Evolutionary conservation across 2,888 invertebrate species (phyloP).

Genomic region (Apamea anceps): DNA sequence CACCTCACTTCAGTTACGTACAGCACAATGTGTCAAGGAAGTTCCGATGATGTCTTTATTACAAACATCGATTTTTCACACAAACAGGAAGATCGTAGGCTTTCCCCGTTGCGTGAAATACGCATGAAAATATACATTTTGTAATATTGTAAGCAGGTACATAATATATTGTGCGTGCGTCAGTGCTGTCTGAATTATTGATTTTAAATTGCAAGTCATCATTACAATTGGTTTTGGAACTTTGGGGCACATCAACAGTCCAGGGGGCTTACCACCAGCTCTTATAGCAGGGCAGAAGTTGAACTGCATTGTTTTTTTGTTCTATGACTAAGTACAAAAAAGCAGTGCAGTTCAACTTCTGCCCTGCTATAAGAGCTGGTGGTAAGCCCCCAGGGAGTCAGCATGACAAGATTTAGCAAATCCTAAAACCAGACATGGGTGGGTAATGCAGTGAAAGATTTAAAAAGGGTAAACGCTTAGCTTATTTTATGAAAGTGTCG

Average conservation of each 20-base stretch:
- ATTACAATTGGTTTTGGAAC: background rate
- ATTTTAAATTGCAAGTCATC: background rate
- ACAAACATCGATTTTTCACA: background rate
- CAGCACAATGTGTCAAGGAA: background rate
- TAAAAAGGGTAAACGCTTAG: background rate
- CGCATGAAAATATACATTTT: slow-evolving; percentile 8
- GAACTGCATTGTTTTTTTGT: no score
- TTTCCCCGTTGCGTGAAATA: background rate
- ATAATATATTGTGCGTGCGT: background rate
- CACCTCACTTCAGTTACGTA: background rate
- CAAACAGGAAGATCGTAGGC: slow-evolving; percentile 17
- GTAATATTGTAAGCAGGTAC: background rate
- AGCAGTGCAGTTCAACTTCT: no score
- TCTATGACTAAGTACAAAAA: no score
- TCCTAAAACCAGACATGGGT: background rate
- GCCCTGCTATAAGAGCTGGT: no score
- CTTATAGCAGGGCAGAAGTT: no score
- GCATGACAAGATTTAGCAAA: background rate
- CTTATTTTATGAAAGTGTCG: background rate
- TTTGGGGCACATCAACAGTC: no score
- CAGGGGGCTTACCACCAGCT: no score
- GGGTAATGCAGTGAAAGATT: background rate
- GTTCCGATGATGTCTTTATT: background rate
- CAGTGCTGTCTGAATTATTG: background rate
- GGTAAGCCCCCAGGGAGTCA: background rate